A percentile compares a stretch with the other conserved stretches of the same genome.
These are phyloP conservation scores for Diplogasteroides magnus DNA, from an alignment of 1,140 invertebrate genomes.

Conservation along the genomic window DNA sequence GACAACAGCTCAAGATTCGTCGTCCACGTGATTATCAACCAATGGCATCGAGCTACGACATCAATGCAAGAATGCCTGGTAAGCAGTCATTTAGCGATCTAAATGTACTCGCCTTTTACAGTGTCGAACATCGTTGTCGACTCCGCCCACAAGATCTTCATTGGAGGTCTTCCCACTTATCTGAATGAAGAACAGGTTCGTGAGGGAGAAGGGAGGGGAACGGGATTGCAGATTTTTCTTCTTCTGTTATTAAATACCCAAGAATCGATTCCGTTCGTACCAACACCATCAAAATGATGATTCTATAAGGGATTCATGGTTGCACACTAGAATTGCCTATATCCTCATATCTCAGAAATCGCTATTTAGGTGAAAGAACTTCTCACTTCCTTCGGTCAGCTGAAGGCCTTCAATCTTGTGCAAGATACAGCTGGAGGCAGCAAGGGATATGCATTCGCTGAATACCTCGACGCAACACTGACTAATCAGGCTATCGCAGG, in stretches of 20 bases:
- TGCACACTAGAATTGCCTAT: no score
- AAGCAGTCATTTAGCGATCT: constrained; percentile 69
- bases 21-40: constrained; percentile 98
- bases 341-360: no score
- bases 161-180: constrained; percentile 97
- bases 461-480: constrained; percentile 92
- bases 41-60: constrained; percentile 61
- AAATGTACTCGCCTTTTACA: constrained; percentile 25
- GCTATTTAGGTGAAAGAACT: constrained; percentile 49
- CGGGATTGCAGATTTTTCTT: no score
- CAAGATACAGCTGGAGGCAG: constrained; percentile 94
- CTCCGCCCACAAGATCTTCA: constrained; percentile 94
- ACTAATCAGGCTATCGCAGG: constrained; percentile 98
- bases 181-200: constrained; percentile 97
- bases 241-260: no score
- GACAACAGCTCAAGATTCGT: constrained; percentile 95
- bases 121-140: constrained; percentile 80
- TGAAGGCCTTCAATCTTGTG: constrained; percentile 94
- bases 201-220: no score
- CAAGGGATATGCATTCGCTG: constrained; percentile 98
- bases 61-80: constrained; percentile 65
- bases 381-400: constrained; percentile 66
- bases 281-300: no score
- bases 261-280: no score
- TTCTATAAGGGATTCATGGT: no score